These are phyloP conservation scores for Pachycephus smyrnensis DNA, from an alignment of 2,888 invertebrate genomes.

Conservation along the genomic window DNA sequence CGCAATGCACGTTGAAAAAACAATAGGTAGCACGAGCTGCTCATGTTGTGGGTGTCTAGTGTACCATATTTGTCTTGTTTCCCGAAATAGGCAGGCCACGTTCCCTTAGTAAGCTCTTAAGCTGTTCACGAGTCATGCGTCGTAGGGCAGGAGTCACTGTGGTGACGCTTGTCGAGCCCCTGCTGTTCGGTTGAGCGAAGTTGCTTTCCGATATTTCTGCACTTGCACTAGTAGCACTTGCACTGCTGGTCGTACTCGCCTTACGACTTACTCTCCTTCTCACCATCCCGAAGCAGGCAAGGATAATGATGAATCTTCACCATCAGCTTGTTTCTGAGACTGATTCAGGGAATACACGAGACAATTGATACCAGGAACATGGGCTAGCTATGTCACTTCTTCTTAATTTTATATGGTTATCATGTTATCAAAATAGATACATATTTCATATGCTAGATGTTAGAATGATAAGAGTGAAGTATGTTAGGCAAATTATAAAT, in stretches of 20 bases:
- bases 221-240: constrained; percentile 41
- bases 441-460: neutral
- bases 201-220: constrained; percentile 47
- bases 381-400: neutral
- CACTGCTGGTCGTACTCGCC: constrained; percentile 45
- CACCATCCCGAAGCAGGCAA: constrained; percentile 46
- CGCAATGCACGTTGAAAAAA: neutral
- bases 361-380: neutral
- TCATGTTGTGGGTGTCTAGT: constrained; percentile 31
- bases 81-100: constrained; percentile 54
- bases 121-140: constrained; percentile 55
- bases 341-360: neutral
- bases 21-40: constrained; percentile 3
- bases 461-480: neutral
- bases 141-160: constrained; percentile 47
- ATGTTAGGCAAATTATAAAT: neutral
- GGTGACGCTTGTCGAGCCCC: constrained; percentile 44
- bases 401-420: neutral
- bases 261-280: constrained; percentile 56
- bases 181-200: constrained; percentile 42
- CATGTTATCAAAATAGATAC: neutral
- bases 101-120: constrained; percentile 57
- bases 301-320: neutral
- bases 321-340: neutral
- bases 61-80: constrained; percentile 59